These are phyloP conservation scores for Sciaenops ocellatus DNA, from an alignment of 2,797 vertebrate species.

Conservation along the genomic window DNA sequence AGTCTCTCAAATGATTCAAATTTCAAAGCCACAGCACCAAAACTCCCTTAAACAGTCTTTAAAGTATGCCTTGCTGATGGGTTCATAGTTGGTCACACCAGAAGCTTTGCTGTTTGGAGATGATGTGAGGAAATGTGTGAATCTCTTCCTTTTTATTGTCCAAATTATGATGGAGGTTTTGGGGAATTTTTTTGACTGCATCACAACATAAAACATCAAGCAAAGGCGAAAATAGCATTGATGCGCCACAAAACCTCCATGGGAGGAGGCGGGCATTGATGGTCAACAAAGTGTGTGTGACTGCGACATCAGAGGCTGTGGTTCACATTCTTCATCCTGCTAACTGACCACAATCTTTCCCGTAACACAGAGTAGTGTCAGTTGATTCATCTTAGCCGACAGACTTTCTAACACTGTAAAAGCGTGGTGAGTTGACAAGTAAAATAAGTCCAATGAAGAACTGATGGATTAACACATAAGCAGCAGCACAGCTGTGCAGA, in stretches of 20 bases:
- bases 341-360: not conserved
- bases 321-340: not conserved
- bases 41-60: not conserved
- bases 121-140: no score
- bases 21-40: not conserved
- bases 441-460: no score
- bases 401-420: not conserved
- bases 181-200: not conserved
- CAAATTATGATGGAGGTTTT: no score
- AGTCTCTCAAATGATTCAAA: not conserved
- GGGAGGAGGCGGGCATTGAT: not conserved
- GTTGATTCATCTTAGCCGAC: not conserved
- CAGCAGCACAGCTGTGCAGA: no score
- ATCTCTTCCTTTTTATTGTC: no score
- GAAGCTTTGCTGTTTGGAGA: not conserved
- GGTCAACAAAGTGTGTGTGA: not conserved
- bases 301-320: not conserved
- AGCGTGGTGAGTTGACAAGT: no score
- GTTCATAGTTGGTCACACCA: no score
- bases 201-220: no score
- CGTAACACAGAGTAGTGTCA: not conserved
- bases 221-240: no score
- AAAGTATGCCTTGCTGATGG: no score
- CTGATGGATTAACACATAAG: no score
- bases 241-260: not conserved